A percentile compares a stretch with the other conserved stretches of the same genome.
phyloP scores from a whole-genome alignment of 2,113 vertebrate genomes.

The Thomomys bottae region DNA sequence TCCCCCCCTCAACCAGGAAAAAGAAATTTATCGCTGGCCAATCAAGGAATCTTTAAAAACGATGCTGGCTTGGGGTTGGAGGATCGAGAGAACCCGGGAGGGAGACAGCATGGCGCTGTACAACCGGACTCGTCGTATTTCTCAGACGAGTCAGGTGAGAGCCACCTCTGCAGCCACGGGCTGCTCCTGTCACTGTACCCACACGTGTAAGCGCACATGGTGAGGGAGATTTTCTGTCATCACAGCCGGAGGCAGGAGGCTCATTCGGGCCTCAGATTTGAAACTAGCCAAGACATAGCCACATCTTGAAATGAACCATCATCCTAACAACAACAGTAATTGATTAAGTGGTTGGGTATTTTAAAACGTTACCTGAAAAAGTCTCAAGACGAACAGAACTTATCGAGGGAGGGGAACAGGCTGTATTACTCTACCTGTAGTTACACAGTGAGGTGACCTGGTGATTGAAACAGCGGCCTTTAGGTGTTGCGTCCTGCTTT shows the following conservation, averaged over 20 bases:
- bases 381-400: not conserved
- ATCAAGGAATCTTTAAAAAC: conserved; percentile 97
- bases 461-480: no score
- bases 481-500: not conserved
- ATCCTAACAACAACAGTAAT: not conserved
- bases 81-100: conserved; percentile 93
- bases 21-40: conserved; percentile 94
- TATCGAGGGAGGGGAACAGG: not conserved
- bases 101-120: conserved; percentile 92
- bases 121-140: conserved; percentile 92
- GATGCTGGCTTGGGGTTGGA: conserved; percentile 96
- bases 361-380: not conserved
- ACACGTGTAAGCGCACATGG: no score
- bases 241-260: not conserved
- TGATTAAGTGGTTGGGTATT: not conserved
- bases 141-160: conserved; percentile 94
- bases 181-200: not conserved
- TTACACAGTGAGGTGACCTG: not conserved
- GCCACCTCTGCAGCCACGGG: no score
- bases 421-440: not conserved
- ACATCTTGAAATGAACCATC: not conserved
- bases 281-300: not conserved
- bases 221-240: rapidly evolving
- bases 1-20: conserved; percentile 88
- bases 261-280: not conserved